phyloP scores from a whole-genome alignment of 2,888 invertebrate genomes.

The Allygus modestus region DNA sequence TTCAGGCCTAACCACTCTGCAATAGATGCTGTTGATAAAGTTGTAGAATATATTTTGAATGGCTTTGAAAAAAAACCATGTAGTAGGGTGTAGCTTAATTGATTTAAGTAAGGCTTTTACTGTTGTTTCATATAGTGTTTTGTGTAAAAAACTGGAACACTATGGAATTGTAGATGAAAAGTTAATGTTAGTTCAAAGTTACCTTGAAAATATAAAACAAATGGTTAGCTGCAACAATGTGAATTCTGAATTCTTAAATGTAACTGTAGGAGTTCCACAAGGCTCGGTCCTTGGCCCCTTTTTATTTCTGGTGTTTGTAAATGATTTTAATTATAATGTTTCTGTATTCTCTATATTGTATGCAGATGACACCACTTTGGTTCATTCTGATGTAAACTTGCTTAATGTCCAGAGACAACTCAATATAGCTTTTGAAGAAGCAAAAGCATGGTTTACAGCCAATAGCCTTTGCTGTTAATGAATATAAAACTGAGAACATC shows the following conservation, averaged over 20 bases:
- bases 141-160: background rate
- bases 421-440: background rate
- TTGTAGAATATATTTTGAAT: constrained; percentile 25
- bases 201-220: background rate
- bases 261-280: constrained; percentile 1
- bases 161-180: background rate
- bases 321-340: background rate
- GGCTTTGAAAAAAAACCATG: background rate
- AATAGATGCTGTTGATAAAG: background rate
- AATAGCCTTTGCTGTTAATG: background rate
- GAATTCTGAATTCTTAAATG: background rate
- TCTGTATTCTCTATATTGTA: background rate
- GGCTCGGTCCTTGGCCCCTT: constrained; percentile 18
- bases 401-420: background rate
- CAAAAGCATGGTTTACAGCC: constrained; percentile 1
- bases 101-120: constrained; percentile 11
- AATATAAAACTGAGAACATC: background rate
- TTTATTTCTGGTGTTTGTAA: constrained; percentile 2
- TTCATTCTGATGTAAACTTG: background rate
- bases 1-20: constrained; percentile 22
- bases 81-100: background rate
- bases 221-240: constrained; percentile 4
- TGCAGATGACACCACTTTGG: constrained; percentile 18
- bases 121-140: background rate
- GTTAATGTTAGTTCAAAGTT: background rate